Evolutionary conservation across 2,797 vertebrate genomes (phyloP).

Genomic region (Leptatherina wallacei): DNA sequence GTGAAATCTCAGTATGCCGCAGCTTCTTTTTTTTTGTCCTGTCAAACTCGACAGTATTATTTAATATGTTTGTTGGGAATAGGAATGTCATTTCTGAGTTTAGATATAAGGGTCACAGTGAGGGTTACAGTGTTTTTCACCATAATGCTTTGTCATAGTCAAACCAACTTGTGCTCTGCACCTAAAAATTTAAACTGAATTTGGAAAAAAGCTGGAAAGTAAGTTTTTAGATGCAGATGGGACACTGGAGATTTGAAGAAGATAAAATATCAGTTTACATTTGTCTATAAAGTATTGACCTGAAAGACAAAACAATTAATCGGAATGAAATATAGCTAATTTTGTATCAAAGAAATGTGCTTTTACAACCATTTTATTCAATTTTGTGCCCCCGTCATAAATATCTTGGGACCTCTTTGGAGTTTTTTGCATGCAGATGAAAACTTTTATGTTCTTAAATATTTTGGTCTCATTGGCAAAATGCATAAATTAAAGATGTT

Average conservation of each 20-base stretch:
- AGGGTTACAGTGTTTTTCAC: background rate
- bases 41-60: background rate
- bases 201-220: background rate
- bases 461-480: background rate
- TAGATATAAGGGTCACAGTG: background rate
- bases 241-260: background rate
- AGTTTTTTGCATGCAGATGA: background rate
- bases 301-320: background rate
- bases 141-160: too few species aligned
- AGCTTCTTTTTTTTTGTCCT: background rate
- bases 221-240: background rate
- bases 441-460: background rate
- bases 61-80: background rate
- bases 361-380: background rate
- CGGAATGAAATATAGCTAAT: background rate
- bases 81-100: background rate
- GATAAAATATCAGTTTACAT: background rate
- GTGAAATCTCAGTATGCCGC: slow-evolving; percentile 89
- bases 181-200: background rate
- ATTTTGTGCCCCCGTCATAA: background rate
- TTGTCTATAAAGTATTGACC: background rate
- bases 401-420: background rate
- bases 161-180: background rate
- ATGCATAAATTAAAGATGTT: background rate
- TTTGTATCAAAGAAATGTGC: background rate